Conservation (phyloP, 2,113 vertebrate species). For the Chloropsis cyanopogon region DNA sequence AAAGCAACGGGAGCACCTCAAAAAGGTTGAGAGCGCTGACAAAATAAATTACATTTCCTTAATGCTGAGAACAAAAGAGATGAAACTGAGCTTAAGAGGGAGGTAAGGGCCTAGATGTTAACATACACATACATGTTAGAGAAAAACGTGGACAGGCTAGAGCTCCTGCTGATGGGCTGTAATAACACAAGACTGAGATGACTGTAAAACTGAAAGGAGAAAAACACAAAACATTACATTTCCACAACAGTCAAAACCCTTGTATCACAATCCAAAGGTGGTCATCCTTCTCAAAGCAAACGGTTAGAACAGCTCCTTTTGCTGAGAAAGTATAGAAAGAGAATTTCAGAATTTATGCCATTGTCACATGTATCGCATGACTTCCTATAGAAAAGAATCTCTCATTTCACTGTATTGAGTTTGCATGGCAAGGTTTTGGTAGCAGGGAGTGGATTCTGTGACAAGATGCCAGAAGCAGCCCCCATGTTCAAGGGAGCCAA, state of each 20-base stretch:
- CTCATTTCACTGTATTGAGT: not conserved
- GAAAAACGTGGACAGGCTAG: not conserved
- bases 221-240: not conserved
- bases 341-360: not conserved
- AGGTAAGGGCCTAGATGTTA: not conserved
- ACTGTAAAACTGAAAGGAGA: not conserved
- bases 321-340: not conserved
- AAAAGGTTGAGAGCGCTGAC: not conserved
- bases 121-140: not conserved
- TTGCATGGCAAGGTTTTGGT: not conserved
- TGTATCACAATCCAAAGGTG: not conserved
- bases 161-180: not conserved
- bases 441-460: too few species aligned
- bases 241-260: not conserved
- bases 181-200: not conserved
- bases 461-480: not conserved
- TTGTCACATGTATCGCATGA: rapidly evolving
- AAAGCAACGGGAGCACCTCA: not conserved
- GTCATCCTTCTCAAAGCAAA: not conserved
- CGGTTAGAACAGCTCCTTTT: not conserved
- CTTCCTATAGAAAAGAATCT: not conserved
- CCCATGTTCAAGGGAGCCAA: not conserved
- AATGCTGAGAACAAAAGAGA: not conserved
- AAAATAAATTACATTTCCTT: not conserved
- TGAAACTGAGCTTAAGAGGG: not conserved